These are phyloP conservation scores for Charadrius vociferus DNA, from an alignment of 2,113 vertebrate genomes.

Conservation along the genomic window DNA sequence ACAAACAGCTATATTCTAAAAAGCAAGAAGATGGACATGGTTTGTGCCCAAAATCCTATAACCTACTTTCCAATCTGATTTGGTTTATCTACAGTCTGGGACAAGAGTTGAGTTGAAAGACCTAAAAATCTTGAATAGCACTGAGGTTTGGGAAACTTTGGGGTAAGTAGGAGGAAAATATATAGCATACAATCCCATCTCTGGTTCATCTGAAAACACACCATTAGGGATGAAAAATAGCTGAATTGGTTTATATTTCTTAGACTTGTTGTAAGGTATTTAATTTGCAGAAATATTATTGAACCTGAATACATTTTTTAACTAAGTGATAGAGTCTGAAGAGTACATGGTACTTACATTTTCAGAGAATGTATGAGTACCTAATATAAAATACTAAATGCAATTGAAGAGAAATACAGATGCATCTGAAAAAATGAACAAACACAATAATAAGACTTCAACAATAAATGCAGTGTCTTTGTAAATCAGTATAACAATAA, in stretches of 20 bases:
- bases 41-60: not conserved
- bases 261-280: not conserved
- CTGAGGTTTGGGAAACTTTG: not conserved
- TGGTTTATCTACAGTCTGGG: not conserved
- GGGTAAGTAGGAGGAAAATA: not conserved
- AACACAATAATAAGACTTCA: not conserved
- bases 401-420: not conserved
- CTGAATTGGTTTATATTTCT: not conserved
- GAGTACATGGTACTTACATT: not conserved
- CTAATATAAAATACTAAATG: not conserved
- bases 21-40: not conserved
- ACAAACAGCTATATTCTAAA: not conserved
- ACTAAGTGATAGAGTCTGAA: not conserved
- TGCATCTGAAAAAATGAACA: not conserved
- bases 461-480: slow-evolving; percentile 51
- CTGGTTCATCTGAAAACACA: not conserved
- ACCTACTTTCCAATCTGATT: not conserved
- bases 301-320: not conserved
- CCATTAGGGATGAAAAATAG: accelerated
- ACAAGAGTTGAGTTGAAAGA: not conserved
- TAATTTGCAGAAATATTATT: not conserved
- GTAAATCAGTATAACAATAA: slow-evolving; percentile 67
- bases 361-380: not conserved
- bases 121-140: not conserved
- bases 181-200: not conserved